Percentiles rank a stretch among this genome's conserved stretches.
Conservation (phyloP, 23 tunicate genomes). For the Aplidium turbinatum region DNA sequence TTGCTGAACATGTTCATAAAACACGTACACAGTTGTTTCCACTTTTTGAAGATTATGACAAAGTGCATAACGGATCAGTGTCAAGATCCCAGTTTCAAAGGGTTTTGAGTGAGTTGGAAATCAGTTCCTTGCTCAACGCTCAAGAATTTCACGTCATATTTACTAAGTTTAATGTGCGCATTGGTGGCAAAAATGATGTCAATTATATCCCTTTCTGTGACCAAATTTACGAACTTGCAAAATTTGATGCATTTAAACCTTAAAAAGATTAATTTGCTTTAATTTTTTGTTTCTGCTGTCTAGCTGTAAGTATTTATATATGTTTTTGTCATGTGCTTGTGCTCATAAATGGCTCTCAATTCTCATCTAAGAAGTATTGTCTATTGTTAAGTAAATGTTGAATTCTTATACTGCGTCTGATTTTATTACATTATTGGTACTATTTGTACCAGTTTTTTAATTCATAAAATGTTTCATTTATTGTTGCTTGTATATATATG, state of each 20-base stretch:
- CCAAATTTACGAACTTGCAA: conserved; percentile 66
- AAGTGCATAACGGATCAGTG: conserved; percentile 82
- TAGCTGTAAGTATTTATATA: too few relatives aligned
- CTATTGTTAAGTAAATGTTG: too few relatives aligned
- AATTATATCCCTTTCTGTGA: conserved; percentile 91
- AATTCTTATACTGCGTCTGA: too few relatives aligned
- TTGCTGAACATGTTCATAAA: conserved; percentile 76
- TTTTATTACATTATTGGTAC: too few relatives aligned
- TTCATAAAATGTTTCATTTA: too few relatives aligned
- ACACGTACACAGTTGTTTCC: conserved; percentile 84
- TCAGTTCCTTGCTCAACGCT: conserved; percentile 58
- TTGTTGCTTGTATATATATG: too few relatives aligned
- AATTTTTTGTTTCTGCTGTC: too few relatives aligned
- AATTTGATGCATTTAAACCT: conserved; percentile 71
- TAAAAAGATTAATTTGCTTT: conserved; percentile 36
- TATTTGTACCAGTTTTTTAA: too few relatives aligned
- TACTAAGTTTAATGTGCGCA: conserved; percentile 57
- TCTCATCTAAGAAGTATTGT: too few relatives aligned
- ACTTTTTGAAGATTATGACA: conserved; percentile 85
- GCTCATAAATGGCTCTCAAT: too few relatives aligned
- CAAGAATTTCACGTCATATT: conserved; percentile 72
- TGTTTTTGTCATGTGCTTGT: too few relatives aligned
- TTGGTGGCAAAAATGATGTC: conserved; percentile 82
- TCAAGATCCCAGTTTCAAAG: conserved; percentile 76
- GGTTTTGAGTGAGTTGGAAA: conserved; percentile 77